Conservation (phyloP, 2,888 invertebrate genomes). For the Theretra japonica region DNA sequence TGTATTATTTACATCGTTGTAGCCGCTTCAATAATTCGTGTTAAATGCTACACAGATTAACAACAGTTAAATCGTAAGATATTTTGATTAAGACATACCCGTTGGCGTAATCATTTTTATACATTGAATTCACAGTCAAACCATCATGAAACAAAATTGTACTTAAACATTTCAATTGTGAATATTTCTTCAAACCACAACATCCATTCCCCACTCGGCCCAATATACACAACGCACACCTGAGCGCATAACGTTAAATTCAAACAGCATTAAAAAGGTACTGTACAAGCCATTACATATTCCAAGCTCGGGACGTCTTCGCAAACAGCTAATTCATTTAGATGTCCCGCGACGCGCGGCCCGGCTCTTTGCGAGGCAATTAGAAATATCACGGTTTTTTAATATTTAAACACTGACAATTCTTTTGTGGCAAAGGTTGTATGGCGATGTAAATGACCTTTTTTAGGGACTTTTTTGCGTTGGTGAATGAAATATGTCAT, state of each 20-base stretch:
- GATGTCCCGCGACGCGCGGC: conserved; percentile 43
- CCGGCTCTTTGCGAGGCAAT: conserved; percentile 27
- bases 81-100: too few species aligned
- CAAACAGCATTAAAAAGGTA: conserved; percentile 18
- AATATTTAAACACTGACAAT: background rate
- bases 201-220: too few species aligned
- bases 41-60: too few species aligned
- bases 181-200: too few species aligned
- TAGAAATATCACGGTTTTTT: conserved; percentile 4
- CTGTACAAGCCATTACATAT: conserved; percentile 40
- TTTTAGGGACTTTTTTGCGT: background rate
- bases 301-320: conserved; percentile 44
- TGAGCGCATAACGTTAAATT: background rate
- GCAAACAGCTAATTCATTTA: conserved; percentile 69
- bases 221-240: background rate
- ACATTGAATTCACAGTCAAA: too few species aligned
- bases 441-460: background rate
- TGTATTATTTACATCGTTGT: too few species aligned
- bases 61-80: too few species aligned
- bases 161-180: too few species aligned
- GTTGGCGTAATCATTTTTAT: too few species aligned
- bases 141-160: too few species aligned
- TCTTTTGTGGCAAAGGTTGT: conserved; percentile 3
- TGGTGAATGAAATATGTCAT: too few species aligned
- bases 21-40: too few species aligned